Base-by-base conservation (phyloP, 1,140 invertebrate species). In the Formica selysi region DNA sequence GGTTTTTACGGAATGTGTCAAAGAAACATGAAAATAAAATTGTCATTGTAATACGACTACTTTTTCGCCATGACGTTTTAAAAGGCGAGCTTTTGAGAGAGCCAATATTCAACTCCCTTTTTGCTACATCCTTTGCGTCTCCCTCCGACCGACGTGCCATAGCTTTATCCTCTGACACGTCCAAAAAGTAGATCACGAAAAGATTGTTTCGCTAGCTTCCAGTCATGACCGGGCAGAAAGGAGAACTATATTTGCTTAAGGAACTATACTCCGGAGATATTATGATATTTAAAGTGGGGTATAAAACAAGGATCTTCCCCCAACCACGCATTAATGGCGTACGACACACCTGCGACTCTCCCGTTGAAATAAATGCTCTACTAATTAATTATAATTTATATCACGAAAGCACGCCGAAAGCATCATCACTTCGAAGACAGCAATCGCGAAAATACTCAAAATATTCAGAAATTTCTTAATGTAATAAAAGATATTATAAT, bases 241-340 rank as follows among this genome's bases (percentile, higher is more conserved):
- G 26, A 59, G 22, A 26, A 4, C 32, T 13, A 73, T 61, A 83
- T 74, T 41, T 38, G 54, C 29, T 83, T 83, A 83, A 16, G 5
- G 16, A 73, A 38, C 54, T 61, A 48, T 62, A 62, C 73, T 32
- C 32, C 57, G 29, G 59, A 83, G 26, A 8, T 48, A 61, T 36
- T 81, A 59, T 11, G 41, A 81, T 73, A 81, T 74, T 80, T 83
- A 62, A 83, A 74, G 54, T 29, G 59, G 79, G 19, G 11, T 48
- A 29, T 54, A 2, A 13, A 44, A 48, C 54, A 61, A 81, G 68
- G 54, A 74, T 62, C 48, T 68, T 83, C 11, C 36, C 26, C 19
- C 22, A 22, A 70, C 51, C 32, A 51, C n/a, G 64, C 36, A 44
- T 38, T 83, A 83, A 83, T 48, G 54, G 68, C 19, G 26, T 71